A percentile compares a stretch with the other conserved stretches of the same genome.
These are phyloP conservation scores for Ascaphus truei DNA, from an alignment of 2,113 vertebrate species.

Conservation along the genomic window DNA sequence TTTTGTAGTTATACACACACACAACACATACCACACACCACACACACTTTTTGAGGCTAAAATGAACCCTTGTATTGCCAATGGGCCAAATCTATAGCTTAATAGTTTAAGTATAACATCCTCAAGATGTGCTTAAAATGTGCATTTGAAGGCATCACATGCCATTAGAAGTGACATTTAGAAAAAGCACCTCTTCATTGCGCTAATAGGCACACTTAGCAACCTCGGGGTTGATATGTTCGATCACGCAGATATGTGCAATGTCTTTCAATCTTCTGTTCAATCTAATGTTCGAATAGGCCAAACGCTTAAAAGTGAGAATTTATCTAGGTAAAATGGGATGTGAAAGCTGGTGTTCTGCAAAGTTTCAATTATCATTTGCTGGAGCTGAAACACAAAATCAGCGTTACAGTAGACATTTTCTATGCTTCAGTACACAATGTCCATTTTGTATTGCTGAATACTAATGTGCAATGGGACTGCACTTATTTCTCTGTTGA, in stretches of 20 bases:
- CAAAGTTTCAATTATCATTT: background rate
- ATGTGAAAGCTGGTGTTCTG: conserved; percentile 5
- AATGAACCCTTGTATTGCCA: too few species aligned
- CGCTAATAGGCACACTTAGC: too few species aligned
- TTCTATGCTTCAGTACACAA: conserved; percentile 35
- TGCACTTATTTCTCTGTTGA: conserved; percentile 47
- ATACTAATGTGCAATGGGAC: conserved; percentile 44
- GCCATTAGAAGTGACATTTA: too few species aligned
- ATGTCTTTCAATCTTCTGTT: background rate
- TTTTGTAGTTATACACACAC: too few species aligned
- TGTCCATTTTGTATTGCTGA: conserved; percentile 45
- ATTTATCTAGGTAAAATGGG: background rate
- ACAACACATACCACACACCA: too few species aligned
- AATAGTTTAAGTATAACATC: too few species aligned
- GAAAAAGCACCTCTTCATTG: too few species aligned
- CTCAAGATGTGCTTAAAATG: too few species aligned
- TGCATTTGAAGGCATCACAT: too few species aligned
- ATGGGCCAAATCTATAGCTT: too few species aligned
- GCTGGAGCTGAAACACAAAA: background rate
- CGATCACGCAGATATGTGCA: background rate
- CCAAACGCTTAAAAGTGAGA: background rate
- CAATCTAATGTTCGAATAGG: background rate
- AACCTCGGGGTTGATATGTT: too few species aligned
- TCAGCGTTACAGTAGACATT: conserved; percentile 13
- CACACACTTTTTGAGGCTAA: too few species aligned